Base-by-base conservation (phyloP, 2,888 invertebrate species). In the Caenorhabditis auriculariae region DNA sequence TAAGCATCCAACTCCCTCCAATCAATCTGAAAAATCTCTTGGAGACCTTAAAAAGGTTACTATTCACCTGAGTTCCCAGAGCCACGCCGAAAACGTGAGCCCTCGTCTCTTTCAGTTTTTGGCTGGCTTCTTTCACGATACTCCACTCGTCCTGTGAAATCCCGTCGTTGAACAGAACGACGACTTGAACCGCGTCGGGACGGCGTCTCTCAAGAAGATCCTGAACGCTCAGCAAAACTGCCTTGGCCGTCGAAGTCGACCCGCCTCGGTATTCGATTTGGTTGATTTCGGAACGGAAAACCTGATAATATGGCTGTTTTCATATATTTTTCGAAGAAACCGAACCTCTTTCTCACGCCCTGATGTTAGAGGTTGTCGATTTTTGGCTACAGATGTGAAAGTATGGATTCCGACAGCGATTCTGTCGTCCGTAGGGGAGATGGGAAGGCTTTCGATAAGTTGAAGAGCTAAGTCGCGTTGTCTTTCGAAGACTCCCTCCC, bases 131-230 rank as follows among this genome's bases (percentile, higher is more conserved):
- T 7, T 63, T 32, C 9, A 77, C 75, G 9, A 49, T 35, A 7
- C 69, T 66, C 77, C 78, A 78, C 0, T 32, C 48, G 49, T 77
- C 76, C 46, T 78, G 78, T 7, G 61, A 61, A 61, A 77, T 69
- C 12, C 77, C 77, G 43, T 77, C 77, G 43, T 76, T 76, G 70
- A 76, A 72, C 26, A 76, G 56, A 4, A 76, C 61, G 2, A 78
- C 62, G 9, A 60, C 57, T 54, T 76, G 75, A 2, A 61, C 26
- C 17, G 75, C 77, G 35, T 77, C 76, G 21, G 50, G 44, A 27
- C 77, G 59, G 21, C 53, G 43, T 17, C 67, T 69, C 19, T 60
- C 41, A 4, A 55, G 23, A 42, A 77, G 39, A 50, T 77, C 78
- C 42, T 66, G 49, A 4, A 78, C 47, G 1, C 71, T 71, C 43